Evolutionary conservation across 1,140 invertebrate genomes (phyloP), one percentile per base, ranked within the genome.

Genomic region (Ceratoteleas bidentatus): DNA sequence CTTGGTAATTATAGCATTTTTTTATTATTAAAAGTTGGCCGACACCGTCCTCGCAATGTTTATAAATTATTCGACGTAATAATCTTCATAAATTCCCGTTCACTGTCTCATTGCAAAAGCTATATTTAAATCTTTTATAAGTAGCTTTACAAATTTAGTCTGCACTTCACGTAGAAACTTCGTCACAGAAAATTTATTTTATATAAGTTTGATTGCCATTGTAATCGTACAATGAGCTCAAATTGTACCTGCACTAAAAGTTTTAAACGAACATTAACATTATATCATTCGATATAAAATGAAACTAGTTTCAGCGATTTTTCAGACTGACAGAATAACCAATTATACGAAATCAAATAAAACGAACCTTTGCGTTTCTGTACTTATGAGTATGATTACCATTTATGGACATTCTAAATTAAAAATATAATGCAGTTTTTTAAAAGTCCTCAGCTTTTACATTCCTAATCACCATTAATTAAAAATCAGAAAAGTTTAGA

Each of bases 131-230:
- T 40, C 14, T 64, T 47, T 38, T 53, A 38, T 64, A 40, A 52
- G 61, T 24, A 53, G 34, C 61, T 64, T 65, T 65, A 54, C 62
- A 54, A 53, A 53, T 54, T 43, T 36, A 53, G 32, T 32, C 11
- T 32, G 16, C 13, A 54, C 13, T 65, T 54, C 50, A 43, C 16
- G 16, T 33, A 40, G 49, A 65, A 65, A 54, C 36, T 65, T 65
- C 6, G 36, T 38, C 49, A 6, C 49, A 3, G 4, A 34, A 43
- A 65, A 65, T 36, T 40, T 65, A 65, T 65, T 65, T 54, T 54
- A 54, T 65, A 65, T 40, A 40, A 52, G 10, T 65, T 54, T 54
- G 14, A 65, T 50, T 50, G 43, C 9, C 33, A 38, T 16, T 43
- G 33, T 40, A 57, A 57, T 14, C 3, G 15, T 43, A 58, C 33